Base-by-base conservation (phyloP, 2,888 invertebrate genomes). In the Troilus luridus region DNA sequence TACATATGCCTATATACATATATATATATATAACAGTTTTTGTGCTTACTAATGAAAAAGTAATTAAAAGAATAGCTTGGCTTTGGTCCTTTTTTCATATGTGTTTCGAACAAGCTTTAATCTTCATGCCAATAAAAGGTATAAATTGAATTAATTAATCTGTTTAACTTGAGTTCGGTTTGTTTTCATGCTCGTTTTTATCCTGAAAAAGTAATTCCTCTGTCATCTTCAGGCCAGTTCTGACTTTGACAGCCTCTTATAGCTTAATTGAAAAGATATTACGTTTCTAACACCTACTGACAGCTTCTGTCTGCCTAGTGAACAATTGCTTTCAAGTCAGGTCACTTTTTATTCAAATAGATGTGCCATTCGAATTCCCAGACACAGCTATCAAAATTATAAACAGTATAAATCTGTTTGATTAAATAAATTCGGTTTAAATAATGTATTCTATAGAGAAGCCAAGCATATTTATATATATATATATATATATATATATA, bases 181-280 rank as follows among this genome's bases (percentile, higher is more conserved):
- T 77, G 17, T 27, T 77, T 77, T 17, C 72, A 77, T n/a, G 12
- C 12, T n/a, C 17, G n/a, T 85, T 85, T 81, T 85, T 85, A 85
- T 58, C 56, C 21, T n/a, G 54, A 58, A 58, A 85, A 85, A 85
- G 85, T 85, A 85, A 85, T 56, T 85, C 85, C 54, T 54, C 85
- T 85, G 85, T 85, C 85, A 85, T 85, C 56, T 85, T 58, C 85
- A 85, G 85, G 41, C 85, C 56, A 58, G 85, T 19, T 56, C 21
- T 85, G 85, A n/a, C 56, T 85, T 85, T 85, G 85, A n/a, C 85
- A 85, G 85, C 12, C 54, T 21, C 56, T 85, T 56, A 56, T 85
- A n/a, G 56, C 56, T n/a, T 58, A 85, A 85, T 85, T 85, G 85
- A 85, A 85, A 85, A 58, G 85, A 85, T 85, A 56, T 85, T 85